These are phyloP conservation scores for Atta cephalotes DNA, from an alignment of 1,140 invertebrate species.

Conservation along the genomic window DNA sequence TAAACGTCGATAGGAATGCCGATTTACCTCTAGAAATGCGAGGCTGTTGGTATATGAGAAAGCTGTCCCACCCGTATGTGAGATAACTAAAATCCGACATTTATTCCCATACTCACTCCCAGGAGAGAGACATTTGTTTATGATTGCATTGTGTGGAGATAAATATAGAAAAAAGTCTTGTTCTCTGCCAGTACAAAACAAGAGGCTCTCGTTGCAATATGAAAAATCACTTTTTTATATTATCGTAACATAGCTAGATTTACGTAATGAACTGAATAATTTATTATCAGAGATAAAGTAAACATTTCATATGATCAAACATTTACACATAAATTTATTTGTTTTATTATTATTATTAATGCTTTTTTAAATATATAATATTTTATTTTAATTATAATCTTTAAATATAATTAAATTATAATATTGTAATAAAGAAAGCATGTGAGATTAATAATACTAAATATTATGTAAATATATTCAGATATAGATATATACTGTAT, in stretches of 20 bases:
- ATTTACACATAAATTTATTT: too few relatives aligned
- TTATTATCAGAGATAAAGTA: too few relatives aligned
- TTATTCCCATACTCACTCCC: slow-evolving; percentile 49
- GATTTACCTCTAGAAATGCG: slow-evolving; percentile 63
- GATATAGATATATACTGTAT: too few relatives aligned
- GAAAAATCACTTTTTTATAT: background rate
- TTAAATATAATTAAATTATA: too few relatives aligned
- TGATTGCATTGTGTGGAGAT: slow-evolving; percentile 39
- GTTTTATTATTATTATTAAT: too few relatives aligned
- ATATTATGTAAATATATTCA: too few relatives aligned
- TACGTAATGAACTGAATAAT: background rate
- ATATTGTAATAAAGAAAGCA: too few relatives aligned
- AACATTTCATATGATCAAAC: too few relatives aligned
- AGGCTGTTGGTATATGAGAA: background rate
- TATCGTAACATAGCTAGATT: background rate
- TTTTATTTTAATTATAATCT: too few relatives aligned
- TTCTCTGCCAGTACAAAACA: background rate
- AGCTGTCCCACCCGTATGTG: background rate
- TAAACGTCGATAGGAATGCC: slow-evolving; percentile 72
- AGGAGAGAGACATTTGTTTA: slow-evolving; percentile 54
- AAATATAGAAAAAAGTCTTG: slow-evolving; percentile 31
- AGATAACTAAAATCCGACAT: slow-evolving; percentile 73
- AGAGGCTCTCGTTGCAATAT: background rate
- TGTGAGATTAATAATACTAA: too few relatives aligned
- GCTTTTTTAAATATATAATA: too few relatives aligned